phyloP scores from a whole-genome alignment of 2,888 invertebrate species.

The Synergus laeviventris region DNA sequence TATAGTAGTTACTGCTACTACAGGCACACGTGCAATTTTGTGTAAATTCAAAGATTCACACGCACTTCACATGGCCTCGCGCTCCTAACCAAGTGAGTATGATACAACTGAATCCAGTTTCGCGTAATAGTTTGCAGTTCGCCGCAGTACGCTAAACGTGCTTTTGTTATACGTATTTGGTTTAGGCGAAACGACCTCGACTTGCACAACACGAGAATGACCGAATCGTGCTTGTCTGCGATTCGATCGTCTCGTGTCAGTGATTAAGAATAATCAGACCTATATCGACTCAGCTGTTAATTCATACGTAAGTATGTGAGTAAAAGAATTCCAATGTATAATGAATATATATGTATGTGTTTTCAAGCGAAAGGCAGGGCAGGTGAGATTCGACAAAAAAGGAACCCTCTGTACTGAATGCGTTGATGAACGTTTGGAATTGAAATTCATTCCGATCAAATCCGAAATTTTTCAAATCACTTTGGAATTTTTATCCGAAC shows the following conservation, averaged over 20 bases:
- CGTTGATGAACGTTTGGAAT: too few relatives aligned
- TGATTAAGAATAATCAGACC: neutral
- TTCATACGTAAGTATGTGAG: neutral
- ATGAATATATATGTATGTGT: too few relatives aligned
- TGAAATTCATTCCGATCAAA: too few relatives aligned
- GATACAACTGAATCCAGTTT: neutral
- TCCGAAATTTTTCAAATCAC: too few relatives aligned
- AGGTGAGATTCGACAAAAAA: too few relatives aligned
- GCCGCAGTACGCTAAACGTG: neutral
- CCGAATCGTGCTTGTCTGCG: neutral
- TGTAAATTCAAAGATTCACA: neutral
- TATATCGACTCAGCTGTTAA: neutral
- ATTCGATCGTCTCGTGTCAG: neutral
- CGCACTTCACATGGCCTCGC: neutral
- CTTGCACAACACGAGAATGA: slow-evolving; percentile 2
- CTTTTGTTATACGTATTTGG: neutral
- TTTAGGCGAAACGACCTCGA: slow-evolving; percentile 1
- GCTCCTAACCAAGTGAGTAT: neutral
- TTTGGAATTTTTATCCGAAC: too few relatives aligned
- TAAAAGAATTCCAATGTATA: too few relatives aligned
- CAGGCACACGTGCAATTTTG: too few relatives aligned
- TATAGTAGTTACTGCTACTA: too few relatives aligned
- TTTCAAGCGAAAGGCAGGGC: too few relatives aligned
- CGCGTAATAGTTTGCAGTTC: too few relatives aligned
- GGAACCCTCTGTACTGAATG: too few relatives aligned